Percentiles rank a stretch among this genome's conserved stretches.
phyloP scores from a whole-genome alignment of 2,888 invertebrate genomes.

The Mantis religiosa region DNA sequence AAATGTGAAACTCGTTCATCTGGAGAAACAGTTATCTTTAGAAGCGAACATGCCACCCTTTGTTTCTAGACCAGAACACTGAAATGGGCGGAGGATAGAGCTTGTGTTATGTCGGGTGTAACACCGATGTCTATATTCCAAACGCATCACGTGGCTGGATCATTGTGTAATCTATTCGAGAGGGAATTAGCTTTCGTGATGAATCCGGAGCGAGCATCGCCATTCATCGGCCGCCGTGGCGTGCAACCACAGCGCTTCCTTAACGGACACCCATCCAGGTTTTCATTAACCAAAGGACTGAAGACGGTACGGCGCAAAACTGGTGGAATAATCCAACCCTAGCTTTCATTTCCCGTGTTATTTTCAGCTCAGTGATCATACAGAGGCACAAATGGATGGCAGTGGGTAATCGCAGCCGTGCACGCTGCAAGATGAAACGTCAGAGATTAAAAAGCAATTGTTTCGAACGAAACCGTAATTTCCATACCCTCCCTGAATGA shows the following conservation, averaged over 20 bases:
- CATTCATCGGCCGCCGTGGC: neutral
- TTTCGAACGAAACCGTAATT: neutral
- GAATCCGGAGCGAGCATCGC: neutral
- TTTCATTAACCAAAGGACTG: neutral
- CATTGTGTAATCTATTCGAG: neutral
- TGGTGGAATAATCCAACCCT: neutral
- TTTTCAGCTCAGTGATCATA: neutral
- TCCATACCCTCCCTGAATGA: neutral
- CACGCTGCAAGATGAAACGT: neutral
- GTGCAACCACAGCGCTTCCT: neutral
- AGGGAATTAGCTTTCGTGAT: neutral
- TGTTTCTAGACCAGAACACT: neutral
- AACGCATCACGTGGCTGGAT: neutral
- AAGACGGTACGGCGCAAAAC: neutral
- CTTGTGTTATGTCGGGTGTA: neutral
- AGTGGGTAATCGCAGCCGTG: neutral
- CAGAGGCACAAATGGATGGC: neutral
- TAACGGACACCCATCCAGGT: neutral
- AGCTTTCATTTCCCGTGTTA: neutral
- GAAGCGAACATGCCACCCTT: neutral
- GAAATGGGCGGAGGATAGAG: neutral
- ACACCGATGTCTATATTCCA: neutral
- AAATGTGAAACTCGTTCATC: neutral
- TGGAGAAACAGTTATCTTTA: neutral
- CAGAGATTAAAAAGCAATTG: neutral